phyloP scores from a whole-genome alignment of 2,888 invertebrate species.

The Campaea margaritaria region DNA sequence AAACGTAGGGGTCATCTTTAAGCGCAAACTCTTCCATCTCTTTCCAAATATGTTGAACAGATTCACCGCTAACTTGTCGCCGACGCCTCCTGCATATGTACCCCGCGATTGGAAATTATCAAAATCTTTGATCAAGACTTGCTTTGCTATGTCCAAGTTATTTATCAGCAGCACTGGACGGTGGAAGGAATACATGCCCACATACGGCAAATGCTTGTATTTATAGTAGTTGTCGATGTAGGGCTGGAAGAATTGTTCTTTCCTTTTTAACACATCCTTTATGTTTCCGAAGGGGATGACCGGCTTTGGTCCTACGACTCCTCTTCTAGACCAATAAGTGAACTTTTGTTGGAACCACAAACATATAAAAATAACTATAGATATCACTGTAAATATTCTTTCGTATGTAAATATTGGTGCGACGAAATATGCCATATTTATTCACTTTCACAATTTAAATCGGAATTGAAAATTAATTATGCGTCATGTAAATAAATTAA shows the following conservation, averaged over 20 bases:
- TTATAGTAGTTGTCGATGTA: slow-evolving; percentile 85
- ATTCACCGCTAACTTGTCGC: slow-evolving; percentile 86
- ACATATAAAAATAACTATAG: slow-evolving; percentile 52
- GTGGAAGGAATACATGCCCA: slow-evolving; percentile 87
- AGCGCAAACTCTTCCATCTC: slow-evolving; percentile 87
- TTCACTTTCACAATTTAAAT: not conserved
- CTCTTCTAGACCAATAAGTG: slow-evolving; percentile 85
- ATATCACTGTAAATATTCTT: slow-evolving; percentile 49
- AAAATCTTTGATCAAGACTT: slow-evolving; percentile 87
- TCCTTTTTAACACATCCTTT: slow-evolving; percentile 79
- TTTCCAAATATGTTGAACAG: slow-evolving; percentile 85
- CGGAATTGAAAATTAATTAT: not conserved
- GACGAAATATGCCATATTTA: slow-evolving; percentile 42
- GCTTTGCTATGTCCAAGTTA: slow-evolving; percentile 86
- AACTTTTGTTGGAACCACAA: slow-evolving; percentile 76
- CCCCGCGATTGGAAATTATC: slow-evolving; percentile 88
- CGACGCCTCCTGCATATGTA: slow-evolving; percentile 84
- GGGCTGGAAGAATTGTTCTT: slow-evolving; percentile 86
- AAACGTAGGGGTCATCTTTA: slow-evolving; percentile 88
- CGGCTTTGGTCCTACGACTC: slow-evolving; percentile 84
- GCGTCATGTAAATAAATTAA: not conserved
- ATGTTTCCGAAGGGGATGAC: slow-evolving; percentile 88
- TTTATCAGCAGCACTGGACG: slow-evolving; percentile 86
- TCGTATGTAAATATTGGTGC: slow-evolving; percentile 45
- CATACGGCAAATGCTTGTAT: slow-evolving; percentile 76